Evolutionary conservation across 2,888 invertebrate species (phyloP).

Genomic region (Stenchaetothrips biformis): DNA sequence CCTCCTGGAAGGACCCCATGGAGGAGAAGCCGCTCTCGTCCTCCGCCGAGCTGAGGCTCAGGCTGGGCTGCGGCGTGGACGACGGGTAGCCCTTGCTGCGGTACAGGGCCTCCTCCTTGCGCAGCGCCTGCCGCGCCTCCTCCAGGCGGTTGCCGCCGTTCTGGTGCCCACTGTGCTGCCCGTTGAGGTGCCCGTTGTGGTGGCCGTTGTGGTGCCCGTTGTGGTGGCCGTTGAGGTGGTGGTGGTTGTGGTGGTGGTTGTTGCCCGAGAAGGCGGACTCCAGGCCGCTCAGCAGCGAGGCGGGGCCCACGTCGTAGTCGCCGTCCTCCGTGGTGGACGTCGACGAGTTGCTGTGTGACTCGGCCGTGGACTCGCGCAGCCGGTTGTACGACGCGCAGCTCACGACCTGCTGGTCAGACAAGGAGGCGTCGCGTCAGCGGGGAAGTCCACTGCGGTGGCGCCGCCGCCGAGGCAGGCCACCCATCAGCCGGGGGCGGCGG

Average conservation of each 20-base stretch:
- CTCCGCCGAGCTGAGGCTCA: slow-evolving; percentile 49
- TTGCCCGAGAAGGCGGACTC: slow-evolving; percentile 29
- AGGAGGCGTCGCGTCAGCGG: no score
- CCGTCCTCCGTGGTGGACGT: not conserved
- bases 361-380: not conserved
- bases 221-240: no score
- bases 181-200: no score
- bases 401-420: not conserved
- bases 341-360: slow-evolving; percentile 10
- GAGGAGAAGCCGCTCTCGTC: slow-evolving; percentile 84
- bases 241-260: not conserved
- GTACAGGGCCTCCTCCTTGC: slow-evolving; percentile 37
- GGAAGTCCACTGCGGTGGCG: no score
- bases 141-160: slow-evolving; percentile 28
- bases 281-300: slow-evolving; percentile 31
- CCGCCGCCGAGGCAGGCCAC: not conserved
- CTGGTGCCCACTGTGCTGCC: not conserved
- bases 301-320: not conserved
- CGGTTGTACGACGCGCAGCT: slow-evolving; percentile 14
- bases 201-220: no score
- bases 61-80: slow-evolving; percentile 31
- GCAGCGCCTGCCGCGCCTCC: slow-evolving; percentile 29
- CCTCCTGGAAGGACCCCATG: slow-evolving; percentile 78
- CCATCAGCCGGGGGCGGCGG: not conserved
- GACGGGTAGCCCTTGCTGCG: slow-evolving; percentile 21